phyloP scores from a whole-genome alignment of 2,113 vertebrate genomes.

The Girardinichthys multiradiatus region DNA sequence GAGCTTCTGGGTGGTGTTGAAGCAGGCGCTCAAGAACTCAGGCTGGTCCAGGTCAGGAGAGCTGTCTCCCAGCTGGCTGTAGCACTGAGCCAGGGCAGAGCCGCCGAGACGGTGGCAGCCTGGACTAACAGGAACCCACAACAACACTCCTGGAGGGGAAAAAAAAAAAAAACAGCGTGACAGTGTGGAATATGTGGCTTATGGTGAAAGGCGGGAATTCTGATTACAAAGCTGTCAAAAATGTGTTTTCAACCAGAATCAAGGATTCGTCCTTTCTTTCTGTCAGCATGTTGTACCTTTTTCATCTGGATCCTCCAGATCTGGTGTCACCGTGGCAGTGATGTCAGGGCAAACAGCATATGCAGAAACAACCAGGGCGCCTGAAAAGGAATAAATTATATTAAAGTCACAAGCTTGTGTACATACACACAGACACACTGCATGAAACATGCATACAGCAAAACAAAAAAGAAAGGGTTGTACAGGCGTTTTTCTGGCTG shows the following conservation, averaged over 20 bases:
- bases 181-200: too few relatives aligned
- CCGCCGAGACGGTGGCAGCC: constrained; percentile 86
- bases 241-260: background rate
- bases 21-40: constrained; percentile 79
- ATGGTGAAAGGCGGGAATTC: too few relatives aligned
- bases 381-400: constrained; percentile 63
- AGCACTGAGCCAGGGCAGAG: constrained; percentile 91
- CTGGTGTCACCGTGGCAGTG: constrained; percentile 91
- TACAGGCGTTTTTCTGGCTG: background rate
- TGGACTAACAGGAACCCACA: constrained; percentile 85
- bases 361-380: constrained; percentile 89
- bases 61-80: constrained; percentile 86
- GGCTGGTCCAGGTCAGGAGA: constrained; percentile 88
- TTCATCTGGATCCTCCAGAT: constrained; percentile 87
- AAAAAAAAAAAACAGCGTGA: constrained; percentile 23
- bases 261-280: background rate
- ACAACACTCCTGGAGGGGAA: constrained; percentile 78
- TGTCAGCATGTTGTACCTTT: constrained; percentile 77
- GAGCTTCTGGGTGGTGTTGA: constrained; percentile 86
- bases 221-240: too few relatives aligned
- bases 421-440: background rate
- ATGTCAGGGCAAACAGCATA: constrained; percentile 93
- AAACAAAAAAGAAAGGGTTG: constrained; percentile 68
- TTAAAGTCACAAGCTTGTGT: too few relatives aligned
- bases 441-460: constrained; percentile 67